phyloP scores from a whole-genome alignment of 2,113 vertebrate genomes.

The Columbina picui region DNA sequence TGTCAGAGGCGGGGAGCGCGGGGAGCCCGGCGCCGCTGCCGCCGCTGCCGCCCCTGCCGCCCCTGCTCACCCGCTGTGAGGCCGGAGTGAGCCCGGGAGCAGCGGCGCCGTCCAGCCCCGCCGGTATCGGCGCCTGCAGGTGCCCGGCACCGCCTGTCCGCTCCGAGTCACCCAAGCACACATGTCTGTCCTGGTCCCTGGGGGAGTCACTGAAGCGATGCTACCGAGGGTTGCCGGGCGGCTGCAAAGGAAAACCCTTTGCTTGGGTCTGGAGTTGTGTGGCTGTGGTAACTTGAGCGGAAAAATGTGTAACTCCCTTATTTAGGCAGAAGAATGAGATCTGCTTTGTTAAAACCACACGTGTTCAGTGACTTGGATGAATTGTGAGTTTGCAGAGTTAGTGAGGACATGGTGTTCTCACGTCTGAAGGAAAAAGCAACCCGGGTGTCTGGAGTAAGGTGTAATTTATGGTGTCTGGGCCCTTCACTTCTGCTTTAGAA shows the following conservation, averaged over 20 bases:
- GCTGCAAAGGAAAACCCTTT: rapidly evolving
- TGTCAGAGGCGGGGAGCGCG: rapidly evolving
- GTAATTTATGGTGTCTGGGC: background rate
- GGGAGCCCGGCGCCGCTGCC: background rate
- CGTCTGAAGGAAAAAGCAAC: background rate
- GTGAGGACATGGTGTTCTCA: background rate
- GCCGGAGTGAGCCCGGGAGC: no score
- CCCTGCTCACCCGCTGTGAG: rapidly evolving
- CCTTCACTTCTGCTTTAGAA: background rate
- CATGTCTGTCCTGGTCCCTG: rapidly evolving
- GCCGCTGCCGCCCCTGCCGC: no score
- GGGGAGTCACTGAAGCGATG: rapidly evolving
- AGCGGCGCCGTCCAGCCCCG: no score
- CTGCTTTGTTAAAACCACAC: rapidly evolving
- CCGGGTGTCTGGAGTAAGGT: background rate
- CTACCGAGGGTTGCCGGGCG: rapidly evolving
- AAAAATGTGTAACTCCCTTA: rapidly evolving
- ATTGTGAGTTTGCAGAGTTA: background rate
- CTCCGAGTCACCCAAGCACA: rapidly evolving
- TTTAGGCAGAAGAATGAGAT: background rate
- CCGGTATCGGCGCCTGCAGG: background rate
- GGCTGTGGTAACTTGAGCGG: background rate
- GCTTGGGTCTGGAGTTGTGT: rapidly evolving
- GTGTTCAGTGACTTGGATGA: background rate
- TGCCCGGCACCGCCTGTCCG: rapidly evolving